phyloP scores from a whole-genome alignment of 2,888 invertebrate genomes.

The Meghimatium bilineatum region DNA sequence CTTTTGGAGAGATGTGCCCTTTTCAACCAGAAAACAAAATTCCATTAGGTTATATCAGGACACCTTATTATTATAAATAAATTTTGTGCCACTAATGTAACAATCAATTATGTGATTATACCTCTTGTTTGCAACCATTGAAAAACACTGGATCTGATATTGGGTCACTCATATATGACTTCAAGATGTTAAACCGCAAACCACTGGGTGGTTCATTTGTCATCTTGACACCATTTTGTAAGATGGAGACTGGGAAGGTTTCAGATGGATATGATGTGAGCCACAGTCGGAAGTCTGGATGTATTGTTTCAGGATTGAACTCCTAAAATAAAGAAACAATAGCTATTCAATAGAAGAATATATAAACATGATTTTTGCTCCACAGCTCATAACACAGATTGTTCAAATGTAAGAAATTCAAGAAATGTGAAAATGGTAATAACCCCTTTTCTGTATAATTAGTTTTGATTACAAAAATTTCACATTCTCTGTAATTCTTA shows the following conservation, averaged over 20 bases:
- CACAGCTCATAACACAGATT: background rate
- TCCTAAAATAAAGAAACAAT: slow-evolving; percentile 63
- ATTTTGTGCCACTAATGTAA: background rate
- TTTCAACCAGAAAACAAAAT: too few relatives aligned
- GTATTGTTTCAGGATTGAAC: slow-evolving; percentile 76
- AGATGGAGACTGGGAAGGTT: slow-evolving; percentile 78
- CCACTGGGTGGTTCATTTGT: slow-evolving; percentile 79
- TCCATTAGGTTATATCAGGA: too few relatives aligned
- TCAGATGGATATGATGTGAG: slow-evolving; percentile 78
- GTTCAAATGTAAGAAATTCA: too few relatives aligned
- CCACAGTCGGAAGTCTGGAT: slow-evolving; percentile 79
- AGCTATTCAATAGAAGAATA: background rate
- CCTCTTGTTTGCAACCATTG: slow-evolving; percentile 72
- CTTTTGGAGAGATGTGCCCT: too few relatives aligned
- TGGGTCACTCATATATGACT: slow-evolving; percentile 87
- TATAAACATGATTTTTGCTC: background rate
- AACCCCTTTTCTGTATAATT: too few relatives aligned
- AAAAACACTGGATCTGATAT: slow-evolving; percentile 92
- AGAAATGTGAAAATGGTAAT: too few relatives aligned
- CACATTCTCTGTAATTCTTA: too few relatives aligned
- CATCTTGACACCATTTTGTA: slow-evolving; percentile 79
- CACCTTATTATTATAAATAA: too few relatives aligned
- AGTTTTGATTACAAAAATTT: too few relatives aligned
- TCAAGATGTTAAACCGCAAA: slow-evolving; percentile 77
- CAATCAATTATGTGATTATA: slow-evolving; percentile 46